Evolutionary conservation across 2,888 invertebrate species (phyloP).

Genomic region (Thymelicus sylvestris): DNA sequence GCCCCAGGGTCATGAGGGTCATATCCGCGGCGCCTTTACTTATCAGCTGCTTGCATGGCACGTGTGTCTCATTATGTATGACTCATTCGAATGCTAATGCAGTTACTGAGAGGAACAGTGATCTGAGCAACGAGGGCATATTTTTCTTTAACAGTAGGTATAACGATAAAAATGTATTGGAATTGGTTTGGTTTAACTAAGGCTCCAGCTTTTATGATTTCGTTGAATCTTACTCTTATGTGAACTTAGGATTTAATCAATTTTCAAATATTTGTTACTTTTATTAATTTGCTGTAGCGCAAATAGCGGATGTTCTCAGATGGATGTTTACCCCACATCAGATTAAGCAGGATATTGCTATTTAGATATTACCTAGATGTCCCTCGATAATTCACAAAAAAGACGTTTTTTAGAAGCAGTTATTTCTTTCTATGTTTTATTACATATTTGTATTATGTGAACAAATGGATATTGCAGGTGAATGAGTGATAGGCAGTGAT

Average conservation of each 20-base stretch:
- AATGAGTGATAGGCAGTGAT: slow-evolving; percentile 54
- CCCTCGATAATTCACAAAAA: too few relatives aligned
- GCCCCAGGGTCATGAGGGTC: slow-evolving; percentile 33
- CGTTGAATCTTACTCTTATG: neutral
- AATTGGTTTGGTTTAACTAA: too few relatives aligned
- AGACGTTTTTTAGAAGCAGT: neutral
- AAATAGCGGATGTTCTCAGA: too few relatives aligned
- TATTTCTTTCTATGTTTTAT: neutral
- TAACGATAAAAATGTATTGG: too few relatives aligned
- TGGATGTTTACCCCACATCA: too few relatives aligned
- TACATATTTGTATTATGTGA: slow-evolving; percentile 57
- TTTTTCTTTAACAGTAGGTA: neutral
- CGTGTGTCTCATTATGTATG: slow-evolving; percentile 55
- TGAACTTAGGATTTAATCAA: too few relatives aligned
- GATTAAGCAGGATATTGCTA: too few relatives aligned
- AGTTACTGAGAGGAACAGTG: neutral
- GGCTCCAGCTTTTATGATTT: too few relatives aligned
- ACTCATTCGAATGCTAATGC: slow-evolving; percentile 47
- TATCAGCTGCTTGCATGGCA: slow-evolving; percentile 62
- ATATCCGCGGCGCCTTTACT: slow-evolving; percentile 39
- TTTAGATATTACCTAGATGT: too few relatives aligned
- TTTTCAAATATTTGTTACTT: too few relatives aligned
- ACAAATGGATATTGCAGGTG: slow-evolving; percentile 70
- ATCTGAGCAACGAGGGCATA: neutral
- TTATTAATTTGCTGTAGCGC: too few relatives aligned